phyloP scores from a whole-genome alignment of 2,113 vertebrate genomes.

The Clarias macrocephalus region DNA sequence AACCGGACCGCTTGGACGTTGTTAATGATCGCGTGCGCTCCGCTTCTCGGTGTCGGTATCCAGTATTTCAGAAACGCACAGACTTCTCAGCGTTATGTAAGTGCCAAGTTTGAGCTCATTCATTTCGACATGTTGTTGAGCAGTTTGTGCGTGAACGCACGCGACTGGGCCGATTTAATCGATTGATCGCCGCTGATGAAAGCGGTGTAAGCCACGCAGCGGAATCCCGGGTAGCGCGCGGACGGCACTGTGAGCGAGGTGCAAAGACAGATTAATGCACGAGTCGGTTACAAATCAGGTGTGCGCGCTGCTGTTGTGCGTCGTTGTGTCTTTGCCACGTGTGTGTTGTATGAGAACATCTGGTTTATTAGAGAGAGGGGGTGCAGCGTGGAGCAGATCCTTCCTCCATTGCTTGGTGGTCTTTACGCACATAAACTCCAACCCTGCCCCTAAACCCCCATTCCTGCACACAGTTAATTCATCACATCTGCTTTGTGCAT shows the following conservation, averaged over 20 bases:
- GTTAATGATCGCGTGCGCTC: conserved; percentile 62
- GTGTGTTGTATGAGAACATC: neutral
- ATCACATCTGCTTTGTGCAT: neutral
- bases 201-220: neutral
- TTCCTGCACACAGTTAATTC: neutral
- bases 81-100: neutral
- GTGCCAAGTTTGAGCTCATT: neutral
- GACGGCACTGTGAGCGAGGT: neutral
- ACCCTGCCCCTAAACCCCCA: neutral
- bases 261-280: neutral
- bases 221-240: neutral
- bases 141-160: neutral
- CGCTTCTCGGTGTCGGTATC: conserved; percentile 66
- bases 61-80: conserved; percentile 66
- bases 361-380: neutral
- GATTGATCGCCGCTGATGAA: neutral
- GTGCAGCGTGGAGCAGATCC: neutral
- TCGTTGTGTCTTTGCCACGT: neutral
- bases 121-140: too few relatives aligned
- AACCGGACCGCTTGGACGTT: conserved; percentile 56
- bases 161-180: too few relatives aligned
- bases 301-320: neutral
- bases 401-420: conserved; percentile 58
- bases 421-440: conserved; percentile 28
- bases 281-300: neutral